Base-by-base conservation (phyloP, 2,797 vertebrate genomes). In the Meriones psammophilus region DNA sequence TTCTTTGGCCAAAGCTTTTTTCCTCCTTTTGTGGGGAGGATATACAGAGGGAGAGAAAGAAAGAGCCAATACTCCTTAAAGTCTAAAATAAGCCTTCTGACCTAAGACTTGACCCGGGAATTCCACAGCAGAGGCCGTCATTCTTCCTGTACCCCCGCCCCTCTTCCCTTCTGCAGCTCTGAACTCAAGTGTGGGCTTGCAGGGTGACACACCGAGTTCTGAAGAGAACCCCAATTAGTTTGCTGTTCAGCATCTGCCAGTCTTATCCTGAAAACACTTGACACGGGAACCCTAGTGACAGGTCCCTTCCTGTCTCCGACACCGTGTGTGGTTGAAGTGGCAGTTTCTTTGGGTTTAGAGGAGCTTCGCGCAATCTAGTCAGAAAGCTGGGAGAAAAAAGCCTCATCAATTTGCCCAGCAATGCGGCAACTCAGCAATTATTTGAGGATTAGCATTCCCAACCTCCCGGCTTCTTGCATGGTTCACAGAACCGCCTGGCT, bases 331-430 rank as follows among this genome's bases (percentile, higher is more conserved):
- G 24, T 5, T 91, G 85, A 64, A 5, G 5, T 22, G 14, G 69
- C 42, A n/a, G 7, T 24, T 85, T 89, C 84, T 94, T 94, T 87
- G 6, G 9, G 12, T 68, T 77, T n/a, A 36, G 88, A 50, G 60
- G 50, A 42, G 91, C 71, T 91, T 92, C 18, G 71, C 54, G 79
- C 20, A 4, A 78, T 91, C 91, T 85, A 46, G 18, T 69, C 56
- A 78, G 94, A 92, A 95, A 81, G 87, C 0, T 64, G 69, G 85
- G 15, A 56, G 96, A 50, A 83, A 56, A 62, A 64, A 83, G 24
- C 66, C 54, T 83, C 28, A 39, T 73, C 39, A 56, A 78, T 77
- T 68, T 62, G 64, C 30, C 83, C 80, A 17, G 46, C 81, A 87
- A 94, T 46, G 46, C 1, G 46, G 56, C n/a, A 60, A 83, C 42